A percentile compares a stretch with the other conserved stretches of the same genome.
These are phyloP conservation scores for Papilio xuthus DNA, from an alignment of 1,140 invertebrate species.

Conservation along the genomic window DNA sequence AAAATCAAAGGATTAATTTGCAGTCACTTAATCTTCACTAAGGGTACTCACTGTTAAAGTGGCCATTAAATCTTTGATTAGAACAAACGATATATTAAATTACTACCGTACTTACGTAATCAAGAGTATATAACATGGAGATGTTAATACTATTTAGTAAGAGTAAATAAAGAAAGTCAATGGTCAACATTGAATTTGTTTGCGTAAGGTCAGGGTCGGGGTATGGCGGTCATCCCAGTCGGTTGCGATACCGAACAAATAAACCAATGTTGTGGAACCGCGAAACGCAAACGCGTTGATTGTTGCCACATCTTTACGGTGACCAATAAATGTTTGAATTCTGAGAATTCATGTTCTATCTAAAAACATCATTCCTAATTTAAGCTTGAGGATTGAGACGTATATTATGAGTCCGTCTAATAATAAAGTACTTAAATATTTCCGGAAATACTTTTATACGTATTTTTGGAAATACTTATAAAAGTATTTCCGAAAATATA, in stretches of 20 bases:
- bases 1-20: no score
- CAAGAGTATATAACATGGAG: background rate
- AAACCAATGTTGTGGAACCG: constrained; percentile 32
- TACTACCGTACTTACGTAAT: background rate
- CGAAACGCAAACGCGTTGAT: constrained; percentile 8
- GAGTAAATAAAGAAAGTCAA: background rate
- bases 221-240: background rate
- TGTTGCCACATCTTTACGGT: constrained; percentile 1
- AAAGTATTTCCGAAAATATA: no score
- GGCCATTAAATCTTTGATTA: background rate
- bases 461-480: no score
- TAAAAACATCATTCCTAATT: no score
- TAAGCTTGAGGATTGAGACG: no score
- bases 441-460: no score
- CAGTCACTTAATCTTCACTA: no score
- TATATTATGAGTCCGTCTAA: no score
- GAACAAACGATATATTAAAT: background rate
- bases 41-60: background rate
- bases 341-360: background rate
- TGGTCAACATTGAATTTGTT: constrained; percentile 7
- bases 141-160: constrained; percentile 19
- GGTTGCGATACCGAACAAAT: constrained; percentile 27
- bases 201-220: constrained; percentile 15
- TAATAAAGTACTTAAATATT: no score
- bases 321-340: background rate